Evolutionary conservation across 2,797 vertebrate genomes (phyloP), one percentile per base, ranked within the genome.

Genomic region (Chiroxiphia lanceolata): DNA sequence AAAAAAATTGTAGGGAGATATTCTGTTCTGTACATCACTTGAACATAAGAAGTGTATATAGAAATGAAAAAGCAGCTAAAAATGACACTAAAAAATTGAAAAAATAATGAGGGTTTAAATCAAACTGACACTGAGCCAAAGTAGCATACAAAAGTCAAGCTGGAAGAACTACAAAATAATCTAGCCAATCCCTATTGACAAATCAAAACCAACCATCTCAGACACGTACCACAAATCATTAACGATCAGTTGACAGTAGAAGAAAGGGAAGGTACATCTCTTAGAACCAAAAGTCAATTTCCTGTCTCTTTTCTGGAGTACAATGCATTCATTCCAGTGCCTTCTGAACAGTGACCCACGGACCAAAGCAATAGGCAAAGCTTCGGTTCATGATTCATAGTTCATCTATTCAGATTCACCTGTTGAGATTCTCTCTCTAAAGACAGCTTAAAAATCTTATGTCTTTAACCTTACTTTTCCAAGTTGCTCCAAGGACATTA

Each of bases 81-180:
- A 89, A 54, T 1, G 0, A 47, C 22, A 57, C 26, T 15, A 11
- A 45, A 51, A 76, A 31, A 18, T 1, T 1, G 18, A 56, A 13
- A 59, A 69, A 85, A 63, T 22, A 92, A 16, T 15, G 81, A 78
- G 15, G n/a, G 76, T 54, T 88, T 91, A 87, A 93, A 65, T 53
- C 22, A 75, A 71, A 51, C 15, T 53, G 51, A 57, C 38, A 44
- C 0, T 31, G 33, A 77, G 40, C 29, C 69, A 79, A 31, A 53
- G 9, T 4, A 86, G 63, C 17, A 53, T 84, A 77, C 21, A 79
- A 70, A 93, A 79, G 25, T 59, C 59, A 82, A 79, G 29, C 15
- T 72, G 26, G 29, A 94, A 86, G 47, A 82, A 33, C 9, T 22
- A 71, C 34, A 90, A 81, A 82, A 86, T 36, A 65, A 81, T 67